A percentile compares a stretch with the other conserved stretches of the same genome.
Conservation (phyloP, 2,797 vertebrate genomes). For the Serranus cabrilla region DNA sequence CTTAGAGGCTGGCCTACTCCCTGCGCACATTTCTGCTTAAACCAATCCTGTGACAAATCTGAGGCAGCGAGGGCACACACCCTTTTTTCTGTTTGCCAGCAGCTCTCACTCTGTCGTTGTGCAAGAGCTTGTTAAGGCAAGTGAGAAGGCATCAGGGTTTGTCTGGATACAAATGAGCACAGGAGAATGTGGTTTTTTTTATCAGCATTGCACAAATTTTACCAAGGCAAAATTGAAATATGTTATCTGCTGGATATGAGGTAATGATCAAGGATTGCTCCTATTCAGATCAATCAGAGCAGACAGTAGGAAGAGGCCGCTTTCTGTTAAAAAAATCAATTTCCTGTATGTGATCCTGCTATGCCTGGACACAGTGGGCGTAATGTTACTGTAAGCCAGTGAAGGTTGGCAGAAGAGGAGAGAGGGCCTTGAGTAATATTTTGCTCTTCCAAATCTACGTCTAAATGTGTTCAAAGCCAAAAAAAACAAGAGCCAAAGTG, state of each 20-base stretch:
- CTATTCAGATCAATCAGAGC: conserved; percentile 33
- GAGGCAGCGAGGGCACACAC: conserved; percentile 62
- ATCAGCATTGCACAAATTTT: conserved; percentile 12
- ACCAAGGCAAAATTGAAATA: conserved; percentile 1
- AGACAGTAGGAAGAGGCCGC: conserved; percentile 47
- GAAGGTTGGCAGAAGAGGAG: conserved; percentile 47
- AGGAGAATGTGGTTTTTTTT: conserved; percentile 24
- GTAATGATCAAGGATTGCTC: neutral
- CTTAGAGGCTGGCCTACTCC: conserved; percentile 20
- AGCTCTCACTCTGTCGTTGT: conserved; percentile 64
- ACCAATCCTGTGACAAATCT: conserved; percentile 70
- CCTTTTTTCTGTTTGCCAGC: conserved; percentile 69
- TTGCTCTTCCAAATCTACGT: conserved; percentile 43
- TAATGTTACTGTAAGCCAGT: conserved; percentile 67
- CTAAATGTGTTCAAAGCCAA: conserved; percentile 50
- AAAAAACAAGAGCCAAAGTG: conserved; percentile 39
- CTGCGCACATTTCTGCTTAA: conserved; percentile 55
- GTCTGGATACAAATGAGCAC: conserved; percentile 21
- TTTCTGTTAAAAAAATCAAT: conserved; percentile 71
- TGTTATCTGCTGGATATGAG: neutral
- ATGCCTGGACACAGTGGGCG: conserved; percentile 62
- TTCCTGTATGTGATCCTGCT: conserved; percentile 63
- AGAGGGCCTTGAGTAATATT: conserved; percentile 55
- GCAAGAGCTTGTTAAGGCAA: conserved; percentile 76
- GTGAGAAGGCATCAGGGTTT: conserved; percentile 43